Base-by-base conservation (phyloP, 1,140 invertebrate species). In the Drosophila punjabiensis region DNA sequence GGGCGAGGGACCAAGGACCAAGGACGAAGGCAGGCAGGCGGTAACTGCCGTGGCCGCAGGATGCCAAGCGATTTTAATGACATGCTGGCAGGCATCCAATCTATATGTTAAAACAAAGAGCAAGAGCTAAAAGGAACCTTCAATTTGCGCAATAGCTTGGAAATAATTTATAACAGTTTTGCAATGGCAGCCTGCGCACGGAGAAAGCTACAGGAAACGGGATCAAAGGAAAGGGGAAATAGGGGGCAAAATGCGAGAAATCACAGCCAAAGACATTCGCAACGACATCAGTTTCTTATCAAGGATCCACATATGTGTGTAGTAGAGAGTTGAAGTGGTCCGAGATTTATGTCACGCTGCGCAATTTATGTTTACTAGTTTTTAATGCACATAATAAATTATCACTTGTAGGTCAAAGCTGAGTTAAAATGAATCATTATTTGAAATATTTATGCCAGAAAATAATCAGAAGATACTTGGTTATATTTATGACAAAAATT, bases 111-210 rank as follows among this genome's bases (percentile, higher is more conserved):
- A 87, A 77, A 83, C 84, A 87, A 87, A 81, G 59, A 88, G 77
- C 74, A 45, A 55, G 62, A n/a, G 68, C 73, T 81, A 79, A 89
- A 84, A 89, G 85, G 67, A 88, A 71, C 81, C 81, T 89, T 84
- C 84, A 75, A 88, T 81, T 89, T 89, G 85, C 62, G 58, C 84
- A 88, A 84, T 84, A 88, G 84, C 81, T 81, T 81, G 84, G 85
- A 88, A 88, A 88, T 88, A 88, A 88, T 89, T 87, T 87, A 89
- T 84, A 87, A 87, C 84, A 84, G 68, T 81, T 84, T 76, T 84
- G 65, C 80, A 83, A 75, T 76, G 76, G 55, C 74, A 78, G 30
- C 35, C 35, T n/a, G 64, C 16, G 41, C 20, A 45, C 2, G 20
- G 28, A 0, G 39, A 53, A 47, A 30, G 20, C 10, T 14, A 60